phyloP scores from a whole-genome alignment of 2,113 vertebrate genomes.

The Gorsachius goisagi region DNA sequence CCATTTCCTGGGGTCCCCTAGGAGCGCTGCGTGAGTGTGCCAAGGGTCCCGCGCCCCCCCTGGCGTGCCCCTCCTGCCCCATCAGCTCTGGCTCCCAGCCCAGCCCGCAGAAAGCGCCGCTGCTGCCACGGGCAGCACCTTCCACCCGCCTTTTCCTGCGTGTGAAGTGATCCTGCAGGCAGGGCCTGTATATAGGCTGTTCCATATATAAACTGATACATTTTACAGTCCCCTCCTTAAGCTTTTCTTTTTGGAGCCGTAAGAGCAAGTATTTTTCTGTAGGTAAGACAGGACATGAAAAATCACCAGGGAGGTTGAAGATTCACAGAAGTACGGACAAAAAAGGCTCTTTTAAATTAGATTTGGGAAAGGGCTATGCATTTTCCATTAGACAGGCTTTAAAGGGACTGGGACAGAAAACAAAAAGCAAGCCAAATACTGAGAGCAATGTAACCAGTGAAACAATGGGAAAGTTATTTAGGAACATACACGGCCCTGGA shows the following conservation, averaged over 20 bases:
- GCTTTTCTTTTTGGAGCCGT: background rate
- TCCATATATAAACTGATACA: background rate
- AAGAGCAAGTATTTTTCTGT: background rate
- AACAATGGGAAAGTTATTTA: conserved; percentile 59
- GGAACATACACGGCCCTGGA: conserved; percentile 27
- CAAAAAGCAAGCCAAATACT: conserved; percentile 44
- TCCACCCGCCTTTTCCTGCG: background rate
- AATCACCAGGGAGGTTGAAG: background rate
- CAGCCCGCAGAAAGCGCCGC: background rate
- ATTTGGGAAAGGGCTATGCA: background rate
- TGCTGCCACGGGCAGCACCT: background rate
- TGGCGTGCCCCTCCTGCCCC: background rate
- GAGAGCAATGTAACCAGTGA: conserved; percentile 24
- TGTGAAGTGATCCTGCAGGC: background rate
- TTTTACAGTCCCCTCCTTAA: background rate
- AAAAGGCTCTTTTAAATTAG: background rate
- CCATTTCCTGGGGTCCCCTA: background rate
- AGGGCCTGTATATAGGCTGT: background rate
- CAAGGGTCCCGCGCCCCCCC: background rate
- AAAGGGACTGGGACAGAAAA: background rate
- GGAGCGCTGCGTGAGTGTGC: background rate
- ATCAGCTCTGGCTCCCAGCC: background rate
- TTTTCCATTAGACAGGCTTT: conserved; percentile 18
- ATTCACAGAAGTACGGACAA: background rate
- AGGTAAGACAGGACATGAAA: background rate